These are phyloP conservation scores for Palaemon carinicauda DNA, from an alignment of 1,140 invertebrate genomes.

Conservation along the genomic window DNA sequence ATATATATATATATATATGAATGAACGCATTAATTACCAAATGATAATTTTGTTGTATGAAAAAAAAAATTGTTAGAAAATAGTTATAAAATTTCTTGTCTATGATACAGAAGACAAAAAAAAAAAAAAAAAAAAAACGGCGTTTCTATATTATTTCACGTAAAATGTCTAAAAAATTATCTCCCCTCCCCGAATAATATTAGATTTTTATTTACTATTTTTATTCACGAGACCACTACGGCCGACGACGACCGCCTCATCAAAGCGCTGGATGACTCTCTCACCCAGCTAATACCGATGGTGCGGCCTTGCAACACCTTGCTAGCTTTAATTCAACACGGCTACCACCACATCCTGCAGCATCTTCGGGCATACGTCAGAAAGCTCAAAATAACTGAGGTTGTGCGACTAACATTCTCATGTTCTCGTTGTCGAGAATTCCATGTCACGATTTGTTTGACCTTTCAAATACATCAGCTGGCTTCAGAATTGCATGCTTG, in stretches of 20 bases:
- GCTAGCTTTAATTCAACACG: constrained; percentile 3
- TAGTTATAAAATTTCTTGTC: no score
- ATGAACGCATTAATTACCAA: no score
- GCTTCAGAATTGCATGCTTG: no score
- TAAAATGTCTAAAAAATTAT: no score
- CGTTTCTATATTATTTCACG: no score
- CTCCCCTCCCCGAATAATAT: background rate
- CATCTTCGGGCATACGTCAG: background rate
- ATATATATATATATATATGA: no score
- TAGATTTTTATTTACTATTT: background rate
- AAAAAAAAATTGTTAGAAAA: no score
- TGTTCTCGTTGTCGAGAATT: background rate
- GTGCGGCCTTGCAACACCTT: background rate
- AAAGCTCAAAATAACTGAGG: background rate
- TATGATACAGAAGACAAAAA: no score
- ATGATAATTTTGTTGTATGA: no score
- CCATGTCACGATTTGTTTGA: no score
- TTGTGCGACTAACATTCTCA: background rate
- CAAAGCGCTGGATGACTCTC: background rate
- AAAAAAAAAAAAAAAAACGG: no score
- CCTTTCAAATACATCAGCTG: background rate
- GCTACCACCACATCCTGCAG: background rate
- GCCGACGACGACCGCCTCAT: background rate
- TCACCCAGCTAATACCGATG: background rate
- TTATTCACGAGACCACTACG: background rate